Percentiles rank a stretch among this genome's conserved stretches.
Evolutionary conservation across 2,113 vertebrate genomes (phyloP).

Genomic region (Noturus placidus): DNA sequence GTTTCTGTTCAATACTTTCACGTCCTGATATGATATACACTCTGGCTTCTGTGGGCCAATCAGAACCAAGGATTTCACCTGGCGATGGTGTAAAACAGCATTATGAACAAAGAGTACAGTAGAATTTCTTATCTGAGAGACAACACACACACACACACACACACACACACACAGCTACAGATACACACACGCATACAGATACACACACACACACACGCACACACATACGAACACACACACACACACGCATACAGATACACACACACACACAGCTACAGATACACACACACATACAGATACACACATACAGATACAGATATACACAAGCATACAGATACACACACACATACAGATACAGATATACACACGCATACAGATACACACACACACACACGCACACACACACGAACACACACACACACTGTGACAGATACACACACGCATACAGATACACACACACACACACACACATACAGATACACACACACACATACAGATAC

Average conservation of each 20-base stretch:
- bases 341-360: no score
- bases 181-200: no score
- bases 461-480: slow-evolving; percentile 55
- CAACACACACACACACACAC: slow-evolving; percentile 71
- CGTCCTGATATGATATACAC: no score
- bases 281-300: slow-evolving; percentile 54
- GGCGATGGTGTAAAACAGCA: background rate
- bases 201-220: slow-evolving; percentile 72
- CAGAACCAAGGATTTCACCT: background rate
- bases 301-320: no score
- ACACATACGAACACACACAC: slow-evolving; percentile 61
- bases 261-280: slow-evolving; percentile 42
- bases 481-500: slow-evolving; percentile 55
- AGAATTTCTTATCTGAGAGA: no score
- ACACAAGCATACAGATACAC: no score
- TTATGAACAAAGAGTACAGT: background rate
- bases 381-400: slow-evolving; percentile 72
- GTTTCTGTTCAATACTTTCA: background rate
- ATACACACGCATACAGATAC: slow-evolving; percentile 61
- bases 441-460: slow-evolving; percentile 52
- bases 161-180: no score
- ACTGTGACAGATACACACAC: no score
- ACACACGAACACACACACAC: slow-evolving; percentile 62
- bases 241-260: slow-evolving; percentile 52
- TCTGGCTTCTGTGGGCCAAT: background rate